A percentile compares a stretch with the other conserved stretches of the same genome.
Conservation (phyloP, 1,140 invertebrate genomes). For the Drosophila pectinifera region DNA sequence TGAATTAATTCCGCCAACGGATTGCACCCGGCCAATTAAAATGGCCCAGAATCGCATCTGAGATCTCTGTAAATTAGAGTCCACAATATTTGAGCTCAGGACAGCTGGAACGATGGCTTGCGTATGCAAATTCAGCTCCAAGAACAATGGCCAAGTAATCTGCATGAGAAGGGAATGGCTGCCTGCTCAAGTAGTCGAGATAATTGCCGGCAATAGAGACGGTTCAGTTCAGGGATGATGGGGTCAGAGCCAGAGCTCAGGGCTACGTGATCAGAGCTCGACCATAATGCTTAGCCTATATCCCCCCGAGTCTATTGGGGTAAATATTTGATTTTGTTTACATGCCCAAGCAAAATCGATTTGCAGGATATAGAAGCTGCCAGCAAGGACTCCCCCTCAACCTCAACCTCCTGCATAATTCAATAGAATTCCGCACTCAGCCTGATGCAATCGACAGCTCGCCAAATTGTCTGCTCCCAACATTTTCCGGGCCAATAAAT, state of each 20-base stretch:
- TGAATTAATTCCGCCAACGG: constrained; percentile 26
- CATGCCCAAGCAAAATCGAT: constrained; percentile 33
- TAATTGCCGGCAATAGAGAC: constrained; percentile 33
- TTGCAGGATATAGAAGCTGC: constrained; percentile 1
- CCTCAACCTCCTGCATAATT: constrained; percentile 58
- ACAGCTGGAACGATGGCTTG: constrained; percentile 24
- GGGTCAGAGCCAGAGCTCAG: constrained; percentile 24
- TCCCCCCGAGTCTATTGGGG: not conserved
- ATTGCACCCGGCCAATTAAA: constrained; percentile 31
- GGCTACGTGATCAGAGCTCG: constrained; percentile 27
- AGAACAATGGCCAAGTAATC: constrained; percentile 53
- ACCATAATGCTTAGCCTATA: constrained; percentile 28
- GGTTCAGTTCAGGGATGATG: constrained; percentile 4
- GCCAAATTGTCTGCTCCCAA: constrained; percentile 59
- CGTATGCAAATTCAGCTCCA: constrained; percentile 55
- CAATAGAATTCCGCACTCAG: constrained; percentile 57
- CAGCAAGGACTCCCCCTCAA: constrained; percentile 6
- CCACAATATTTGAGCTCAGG: constrained; percentile 28
- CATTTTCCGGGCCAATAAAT: constrained; percentile 76
- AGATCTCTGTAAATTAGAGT: constrained; percentile 40
- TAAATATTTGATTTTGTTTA: constrained; percentile 50
- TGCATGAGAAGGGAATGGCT: constrained; percentile 40
- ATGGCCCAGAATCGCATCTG: constrained; percentile 12
- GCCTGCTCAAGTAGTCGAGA: constrained; percentile 36
- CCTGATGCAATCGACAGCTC: constrained; percentile 75